Evolutionary conservation across 2,797 vertebrate genomes (phyloP), one percentile per base, ranked within the genome.

Genomic region (Mormyrus proboscirostris): DNA sequence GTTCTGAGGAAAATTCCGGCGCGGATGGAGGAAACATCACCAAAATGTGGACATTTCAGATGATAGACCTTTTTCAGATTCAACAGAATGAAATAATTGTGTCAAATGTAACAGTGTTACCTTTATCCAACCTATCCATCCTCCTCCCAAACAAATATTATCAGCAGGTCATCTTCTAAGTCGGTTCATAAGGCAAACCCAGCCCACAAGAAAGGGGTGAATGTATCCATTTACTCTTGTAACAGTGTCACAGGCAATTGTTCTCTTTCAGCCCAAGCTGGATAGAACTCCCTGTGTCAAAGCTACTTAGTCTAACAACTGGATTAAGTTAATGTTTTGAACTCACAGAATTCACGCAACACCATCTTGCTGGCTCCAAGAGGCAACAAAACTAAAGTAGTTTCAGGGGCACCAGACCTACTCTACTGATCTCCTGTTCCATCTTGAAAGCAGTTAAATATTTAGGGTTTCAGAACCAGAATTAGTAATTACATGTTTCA

Each of bases 251-350:
- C 49, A 84, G 44, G 55, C 51, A 83, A 83, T 50, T 2, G 50
- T 82, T 44, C 1, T 8, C 51, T 47, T 12, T 84, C 41, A 49
- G 38, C 8, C 82, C 47, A 9, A 29, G 65, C 25, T 49, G 90
- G 89, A 91, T 33, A 1, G 69, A 14, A 19, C 33, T 90, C 92
- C 92, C 51, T 87, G 91, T 92, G 92, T 93, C 93, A 93, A 90
- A 91, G 55, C 82, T 22, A 59, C n/a, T 59, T 59, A 59, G 55
- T 79, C 85, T 38, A 85, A 85, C 33, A 88, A 88, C n/a, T 86
- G 86, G 69, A 76, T 7, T 76, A 41, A 41, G 73, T 79, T 44
- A 44, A 79, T 9, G 16, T 69, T 29, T 79, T 79, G 33, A 79
- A 41, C 69, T 79, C 4, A 29, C 14, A n/a, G 73, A 79, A 44